These are phyloP conservation scores for Epinotia ramella DNA, from an alignment of 2,888 invertebrate species.

Conservation along the genomic window DNA sequence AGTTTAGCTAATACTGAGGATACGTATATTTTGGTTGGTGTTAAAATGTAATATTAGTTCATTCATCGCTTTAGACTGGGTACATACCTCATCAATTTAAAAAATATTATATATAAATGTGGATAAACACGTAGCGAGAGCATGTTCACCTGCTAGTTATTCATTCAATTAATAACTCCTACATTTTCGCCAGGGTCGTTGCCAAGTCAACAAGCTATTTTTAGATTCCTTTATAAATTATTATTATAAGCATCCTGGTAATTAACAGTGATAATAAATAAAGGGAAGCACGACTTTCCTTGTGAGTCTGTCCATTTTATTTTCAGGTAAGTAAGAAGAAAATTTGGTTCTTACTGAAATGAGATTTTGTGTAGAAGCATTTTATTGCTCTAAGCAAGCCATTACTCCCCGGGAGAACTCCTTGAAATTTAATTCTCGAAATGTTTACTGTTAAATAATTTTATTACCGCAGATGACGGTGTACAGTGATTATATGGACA, in stretches of 20 bases:
- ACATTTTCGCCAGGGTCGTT: not conserved
- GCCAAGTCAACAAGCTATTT: not conserved
- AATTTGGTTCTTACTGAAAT: constrained; percentile 50
- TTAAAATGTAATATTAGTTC: too few relatives aligned
- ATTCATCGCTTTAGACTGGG: too few relatives aligned
- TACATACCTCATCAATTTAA: too few relatives aligned
- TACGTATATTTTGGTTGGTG: too few relatives aligned
- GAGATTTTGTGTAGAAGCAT: constrained; percentile 56
- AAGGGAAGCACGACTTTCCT: constrained; percentile 20
- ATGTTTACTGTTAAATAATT: constrained; percentile 73
- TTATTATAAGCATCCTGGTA: constrained; percentile 2
- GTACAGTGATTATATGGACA: constrained; percentile 64
- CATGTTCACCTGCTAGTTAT: too few relatives aligned
- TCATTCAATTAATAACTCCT: not conserved
- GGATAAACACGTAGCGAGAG: too few relatives aligned
- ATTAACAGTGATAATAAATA: constrained; percentile 32
- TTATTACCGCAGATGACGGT: constrained; percentile 67
- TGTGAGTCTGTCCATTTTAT: constrained; percentile 36
- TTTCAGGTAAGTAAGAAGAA: constrained; percentile 54
- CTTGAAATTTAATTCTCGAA: constrained; percentile 68
- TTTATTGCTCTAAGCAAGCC: constrained; percentile 51
- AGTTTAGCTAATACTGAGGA: too few relatives aligned
- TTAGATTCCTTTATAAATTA: not conserved
- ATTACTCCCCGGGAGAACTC: constrained; percentile 46
- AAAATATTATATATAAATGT: too few relatives aligned